A percentile compares a stretch with the other conserved stretches of the same genome.
Conservation (phyloP, 2,888 invertebrate genomes). For the Andrena dorsata region DNA sequence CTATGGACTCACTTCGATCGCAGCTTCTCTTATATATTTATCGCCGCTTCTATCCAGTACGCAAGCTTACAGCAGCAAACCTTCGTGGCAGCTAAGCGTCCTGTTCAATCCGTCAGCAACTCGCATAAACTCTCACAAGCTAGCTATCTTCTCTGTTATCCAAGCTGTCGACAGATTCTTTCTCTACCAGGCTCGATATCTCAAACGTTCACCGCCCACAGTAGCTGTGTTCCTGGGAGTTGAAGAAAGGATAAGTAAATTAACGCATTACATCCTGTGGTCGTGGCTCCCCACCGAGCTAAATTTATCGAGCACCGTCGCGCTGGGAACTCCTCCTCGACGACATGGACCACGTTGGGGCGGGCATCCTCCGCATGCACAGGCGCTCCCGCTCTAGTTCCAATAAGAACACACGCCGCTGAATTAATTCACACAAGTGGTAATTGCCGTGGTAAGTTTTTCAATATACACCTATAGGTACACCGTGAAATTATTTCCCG, state of each 20-base stretch:
- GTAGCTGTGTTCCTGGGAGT: constrained; percentile 1
- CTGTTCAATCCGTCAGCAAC: no score
- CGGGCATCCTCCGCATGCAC: constrained; percentile 61
- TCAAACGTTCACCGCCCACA: background rate
- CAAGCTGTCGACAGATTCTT: constrained; percentile 6
- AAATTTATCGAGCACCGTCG: constrained; percentile 64
- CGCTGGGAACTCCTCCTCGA: constrained; percentile 52
- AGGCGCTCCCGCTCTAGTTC: constrained; percentile 46
- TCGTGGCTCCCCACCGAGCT: constrained; percentile 42
- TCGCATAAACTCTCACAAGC: no score
- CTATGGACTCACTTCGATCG: no score
- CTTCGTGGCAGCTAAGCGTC: no score
- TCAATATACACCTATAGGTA: background rate
- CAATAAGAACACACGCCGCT: constrained; percentile 62
- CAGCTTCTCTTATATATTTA: no score
- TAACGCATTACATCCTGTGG: constrained; percentile 34
- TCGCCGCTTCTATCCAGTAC: no score
- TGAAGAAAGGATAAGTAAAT: constrained; percentile 50
- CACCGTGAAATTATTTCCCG: background rate
- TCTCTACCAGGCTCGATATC: background rate
- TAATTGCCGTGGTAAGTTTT: constrained; percentile 14
- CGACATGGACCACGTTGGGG: constrained; percentile 67
- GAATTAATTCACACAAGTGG: constrained; percentile 62
- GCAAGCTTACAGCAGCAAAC: no score
- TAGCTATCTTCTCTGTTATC: no score